phyloP scores from a whole-genome alignment of 2,888 invertebrate genomes.

The Bibio marci region DNA sequence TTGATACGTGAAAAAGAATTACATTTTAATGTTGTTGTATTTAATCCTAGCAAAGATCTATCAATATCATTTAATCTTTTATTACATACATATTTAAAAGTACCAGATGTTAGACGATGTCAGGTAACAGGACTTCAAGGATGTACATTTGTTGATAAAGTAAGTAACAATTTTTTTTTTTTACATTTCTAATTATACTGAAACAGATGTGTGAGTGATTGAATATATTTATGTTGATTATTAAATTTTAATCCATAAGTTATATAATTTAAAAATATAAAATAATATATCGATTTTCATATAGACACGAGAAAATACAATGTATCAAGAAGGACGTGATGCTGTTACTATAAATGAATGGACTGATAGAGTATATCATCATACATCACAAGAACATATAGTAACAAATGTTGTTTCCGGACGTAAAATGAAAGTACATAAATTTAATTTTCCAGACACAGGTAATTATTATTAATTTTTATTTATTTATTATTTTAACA shows the following conservation, averaged over 20 bases:
- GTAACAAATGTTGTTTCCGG: slow-evolving; percentile 86
- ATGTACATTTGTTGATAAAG: slow-evolving; percentile 78
- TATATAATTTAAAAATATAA: too few relatives aligned
- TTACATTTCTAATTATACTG: not conserved
- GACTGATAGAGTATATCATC: slow-evolving; percentile 66
- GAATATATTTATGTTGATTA: not conserved
- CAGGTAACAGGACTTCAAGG: slow-evolving; percentile 87
- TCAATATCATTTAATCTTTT: slow-evolving; percentile 84
- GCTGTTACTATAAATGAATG: slow-evolving; percentile 80
- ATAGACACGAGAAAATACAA: slow-evolving; percentile 65
- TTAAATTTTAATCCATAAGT: too few relatives aligned
- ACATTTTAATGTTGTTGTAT: slow-evolving; percentile 83
- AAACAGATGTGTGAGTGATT: slow-evolving; percentile 1
- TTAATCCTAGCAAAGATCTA: slow-evolving; percentile 83
- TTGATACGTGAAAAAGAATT: slow-evolving; percentile 81
- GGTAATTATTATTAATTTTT: slow-evolving; percentile 30
- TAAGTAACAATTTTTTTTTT: slow-evolving; percentile 19
- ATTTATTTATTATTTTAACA: not conserved
- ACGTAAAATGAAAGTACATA: slow-evolving; percentile 80
- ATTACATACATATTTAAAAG: slow-evolving; percentile 90
- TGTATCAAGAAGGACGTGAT: slow-evolving; percentile 81
- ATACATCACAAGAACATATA: slow-evolving; percentile 82
- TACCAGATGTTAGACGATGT: slow-evolving; percentile 80
- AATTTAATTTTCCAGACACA: slow-evolving; percentile 89
- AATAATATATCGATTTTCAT: too few relatives aligned